Evolutionary conservation across 2,888 invertebrate species (phyloP), one percentile per base, ranked within the genome.

Genomic region (Pseudococcus longispinus): DNA sequence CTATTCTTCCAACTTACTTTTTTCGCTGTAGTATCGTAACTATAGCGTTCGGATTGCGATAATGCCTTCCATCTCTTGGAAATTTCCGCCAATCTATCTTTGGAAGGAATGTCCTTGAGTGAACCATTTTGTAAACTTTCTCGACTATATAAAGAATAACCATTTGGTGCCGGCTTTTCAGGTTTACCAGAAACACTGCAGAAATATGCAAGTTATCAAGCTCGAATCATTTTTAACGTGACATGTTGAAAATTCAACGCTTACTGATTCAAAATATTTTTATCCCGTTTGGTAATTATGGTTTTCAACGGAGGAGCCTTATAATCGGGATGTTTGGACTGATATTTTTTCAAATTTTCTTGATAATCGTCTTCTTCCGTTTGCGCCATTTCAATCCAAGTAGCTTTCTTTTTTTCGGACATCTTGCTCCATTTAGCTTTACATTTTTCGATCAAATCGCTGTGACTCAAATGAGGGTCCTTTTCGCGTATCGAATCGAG

Each of bases 91-190:
- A 88, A 74, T 88, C 86, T 87, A 5, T 85, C 87, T 84, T 88
- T 88, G 9, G 88, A 74, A 9, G 84, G 87, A 13, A 88, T 77
- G 13, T 85, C 84, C 83, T 44, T 37, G 13, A 88, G 74, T 18
- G 80, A 44, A 60, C 74, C 46, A 85, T 87, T 85, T 85, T 88
- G 87, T 26, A 88, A 82, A 87, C 88, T 87, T 82, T 84, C 84
- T 83, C 74, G 84, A 20, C 84, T 83, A 11, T 83, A 88, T 6
- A 88, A 65, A 65, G 87, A 60, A 37, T 88, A 88, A 42, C 83
- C 88, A 77, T 88, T 88, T 2, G 37, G 46, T 13, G 88, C 87
- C 6, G 88, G 88, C 77, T 88, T 88, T 42, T 87, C 83, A n/a
- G 88, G 88, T 84, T 77, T 88, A 3, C 88, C 88, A 20, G 87